These are phyloP conservation scores for Lissonota sp. DNA, from an alignment of 2,888 invertebrate species.

Conservation along the genomic window DNA sequence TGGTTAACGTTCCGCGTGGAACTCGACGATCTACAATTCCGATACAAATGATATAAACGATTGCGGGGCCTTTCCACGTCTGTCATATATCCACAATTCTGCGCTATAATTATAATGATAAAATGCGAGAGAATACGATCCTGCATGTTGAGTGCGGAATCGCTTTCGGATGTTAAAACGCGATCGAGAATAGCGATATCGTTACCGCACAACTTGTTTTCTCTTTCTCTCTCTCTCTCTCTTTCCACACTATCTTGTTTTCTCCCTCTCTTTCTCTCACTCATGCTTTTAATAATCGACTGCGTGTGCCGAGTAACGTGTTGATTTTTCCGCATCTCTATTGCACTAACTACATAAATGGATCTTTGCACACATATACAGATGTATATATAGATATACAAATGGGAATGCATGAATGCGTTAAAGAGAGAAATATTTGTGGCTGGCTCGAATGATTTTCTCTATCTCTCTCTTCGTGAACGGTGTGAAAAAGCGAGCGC, in stretches of 20 bases:
- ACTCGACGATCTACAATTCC: conserved; percentile 38
- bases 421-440: conserved; percentile 64
- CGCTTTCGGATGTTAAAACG: conserved; percentile 43
- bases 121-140: conserved; percentile 36
- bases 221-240: conserved; percentile 7
- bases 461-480: conserved; percentile 34
- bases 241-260: conserved; percentile 1
- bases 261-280: conserved; percentile 12
- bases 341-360: conserved; percentile 25
- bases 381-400: not conserved
- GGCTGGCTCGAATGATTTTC: conserved; percentile 58
- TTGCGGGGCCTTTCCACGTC: conserved; percentile 19
- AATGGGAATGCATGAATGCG: conserved; percentile 26
- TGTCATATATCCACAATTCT: conserved; percentile 26
- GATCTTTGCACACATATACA: not conserved
- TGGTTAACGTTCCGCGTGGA: conserved; percentile 14
- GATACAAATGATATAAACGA: conserved; percentile 53
- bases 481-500: conserved; percentile 69
- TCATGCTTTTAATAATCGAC: conserved; percentile 22
- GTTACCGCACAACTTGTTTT: conserved; percentile 50
- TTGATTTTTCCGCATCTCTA: conserved; percentile 53
- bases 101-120: conserved; percentile 57
- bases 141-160: conserved; percentile 4
- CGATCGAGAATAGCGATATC: conserved; percentile 55
- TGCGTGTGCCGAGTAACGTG: conserved; percentile 51